phyloP scores from a whole-genome alignment of 37 sponge, comb jelly and placozoan species.

The Halisarca cf. caerulea region DNA sequence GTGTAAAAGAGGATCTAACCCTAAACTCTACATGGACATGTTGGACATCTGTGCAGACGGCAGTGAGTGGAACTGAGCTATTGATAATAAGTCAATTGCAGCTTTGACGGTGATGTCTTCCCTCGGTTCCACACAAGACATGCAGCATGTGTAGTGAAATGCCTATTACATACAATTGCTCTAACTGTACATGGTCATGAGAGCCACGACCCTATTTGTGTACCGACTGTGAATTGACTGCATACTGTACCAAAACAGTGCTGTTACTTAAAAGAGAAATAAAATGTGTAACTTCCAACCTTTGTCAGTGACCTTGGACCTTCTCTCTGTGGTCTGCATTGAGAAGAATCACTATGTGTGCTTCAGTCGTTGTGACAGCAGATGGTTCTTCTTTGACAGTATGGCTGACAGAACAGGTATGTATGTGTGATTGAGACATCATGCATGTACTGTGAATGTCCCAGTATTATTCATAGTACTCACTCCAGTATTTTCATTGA shows the following conservation, averaged over 20 bases:
- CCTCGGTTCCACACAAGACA: too few species aligned
- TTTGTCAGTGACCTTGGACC: constrained; percentile 6
- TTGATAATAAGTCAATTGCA: too few species aligned
- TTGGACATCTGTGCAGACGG: neutral
- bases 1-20: constrained; percentile 51
- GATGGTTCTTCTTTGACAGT: constrained; percentile 76
- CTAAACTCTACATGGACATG: constrained; percentile 39
- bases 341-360: constrained; percentile 79
- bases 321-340: constrained; percentile 65
- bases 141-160: too few species aligned
- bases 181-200: neutral
- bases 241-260: too few species aligned
- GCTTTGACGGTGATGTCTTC: too few species aligned
- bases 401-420: constrained; percentile 71
- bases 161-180: neutral
- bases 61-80: constrained; percentile 6
- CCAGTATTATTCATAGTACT: too few species aligned
- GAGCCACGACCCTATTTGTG: neutral
- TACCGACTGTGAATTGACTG: neutral
- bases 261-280: too few species aligned
- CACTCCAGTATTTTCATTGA: too few species aligned
- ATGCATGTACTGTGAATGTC: too few species aligned
- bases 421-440: constrained; percentile 13
- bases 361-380: constrained; percentile 31
- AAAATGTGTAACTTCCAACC: too few species aligned